Evolutionary conservation across 2,888 invertebrate genomes (phyloP), one percentile per base, ranked within the genome.

Genomic region (Nomada fabriciana): DNA sequence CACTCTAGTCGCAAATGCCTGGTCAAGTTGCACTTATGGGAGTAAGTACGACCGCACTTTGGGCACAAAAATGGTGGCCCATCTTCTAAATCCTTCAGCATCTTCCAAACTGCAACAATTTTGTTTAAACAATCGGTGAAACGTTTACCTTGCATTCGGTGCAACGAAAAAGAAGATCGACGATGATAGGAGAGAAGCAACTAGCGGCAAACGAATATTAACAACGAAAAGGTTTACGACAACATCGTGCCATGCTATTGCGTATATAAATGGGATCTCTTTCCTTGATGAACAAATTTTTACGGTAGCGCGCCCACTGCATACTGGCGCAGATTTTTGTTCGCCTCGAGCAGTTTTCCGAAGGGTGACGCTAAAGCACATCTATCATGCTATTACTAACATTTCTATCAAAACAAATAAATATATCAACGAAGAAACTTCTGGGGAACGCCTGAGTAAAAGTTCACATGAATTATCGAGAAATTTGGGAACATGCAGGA

Each of bases 1-100:
- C 94, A 94, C 60, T 94, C 93, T 43, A 92, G 85, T 20, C 92
- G 89, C 50, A 91, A 88, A 65, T 94, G 94, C 63, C 94, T 89
- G 52, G 90, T 90, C 20, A 94, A 84, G 82, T 94, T 94, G 86
- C 92, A 91, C 73, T 90, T 92, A 84, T 92, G 92, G 10, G 89
- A 91, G 82, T 94, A 94, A 43, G 86, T 89, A 57, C 93, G 90
- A 13, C 90, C 90, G 79, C 94, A 94, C 76, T 89, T 90, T 10
- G 86, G 88, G 47, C 93, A 93, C n/a, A 89, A 84, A 81, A 91
- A 93, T 15, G 90, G 90, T n/a, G 93, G 91, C 0, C 88, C 89
- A 2, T 91, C 91, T 53, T 89, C 89, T 73, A 82, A 61, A n/a
- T 89, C 87, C 84, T 85, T 87, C 52, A 83, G 82, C 77, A 73